phyloP scores from a whole-genome alignment of 1,140 invertebrate genomes.

The Heterodera schachtii region DNA sequence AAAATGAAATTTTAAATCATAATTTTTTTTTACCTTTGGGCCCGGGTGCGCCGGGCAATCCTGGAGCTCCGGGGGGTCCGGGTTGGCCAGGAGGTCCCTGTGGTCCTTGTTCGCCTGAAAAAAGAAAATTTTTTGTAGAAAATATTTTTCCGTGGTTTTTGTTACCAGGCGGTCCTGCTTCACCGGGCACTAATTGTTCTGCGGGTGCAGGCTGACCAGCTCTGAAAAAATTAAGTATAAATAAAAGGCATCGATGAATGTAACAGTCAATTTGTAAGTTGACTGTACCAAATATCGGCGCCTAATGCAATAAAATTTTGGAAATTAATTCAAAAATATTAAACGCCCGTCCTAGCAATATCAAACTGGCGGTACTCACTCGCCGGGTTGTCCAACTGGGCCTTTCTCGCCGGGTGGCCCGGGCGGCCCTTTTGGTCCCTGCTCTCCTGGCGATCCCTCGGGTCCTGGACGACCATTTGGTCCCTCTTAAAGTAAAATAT shows the following conservation, averaged over 20 bases:
- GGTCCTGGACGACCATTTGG: constrained; percentile 25
- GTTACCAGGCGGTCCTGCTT: constrained; percentile 38
- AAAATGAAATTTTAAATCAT: constrained; percentile 34
- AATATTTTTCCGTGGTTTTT: constrained; percentile 18
- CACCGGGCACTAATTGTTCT: constrained; percentile 9
- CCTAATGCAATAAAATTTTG: no score
- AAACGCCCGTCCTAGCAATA: not conserved
- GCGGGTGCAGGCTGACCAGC: not conserved
- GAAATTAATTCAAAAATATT: not conserved
- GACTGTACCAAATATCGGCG: not conserved
- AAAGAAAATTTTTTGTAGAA: constrained; percentile 40
- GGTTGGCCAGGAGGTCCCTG: constrained; percentile 46
- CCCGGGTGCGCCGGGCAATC: constrained; percentile 13
- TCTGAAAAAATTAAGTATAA: not conserved
- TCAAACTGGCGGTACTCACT: not conserved
- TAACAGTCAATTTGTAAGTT: no score
- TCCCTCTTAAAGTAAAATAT: constrained; percentile 12
- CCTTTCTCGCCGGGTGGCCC: not conserved
- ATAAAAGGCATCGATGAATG: no score
- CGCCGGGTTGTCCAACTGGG: not conserved
- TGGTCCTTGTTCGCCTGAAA: constrained; percentile 32
- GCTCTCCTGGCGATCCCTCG: constrained; percentile 17
- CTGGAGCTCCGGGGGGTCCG: constrained; percentile 38
- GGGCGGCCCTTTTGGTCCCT: constrained; percentile 5
- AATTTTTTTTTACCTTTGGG: constrained; percentile 28